phyloP scores from a whole-genome alignment of 2,888 invertebrate genomes.

The Lathronympha strigana region DNA sequence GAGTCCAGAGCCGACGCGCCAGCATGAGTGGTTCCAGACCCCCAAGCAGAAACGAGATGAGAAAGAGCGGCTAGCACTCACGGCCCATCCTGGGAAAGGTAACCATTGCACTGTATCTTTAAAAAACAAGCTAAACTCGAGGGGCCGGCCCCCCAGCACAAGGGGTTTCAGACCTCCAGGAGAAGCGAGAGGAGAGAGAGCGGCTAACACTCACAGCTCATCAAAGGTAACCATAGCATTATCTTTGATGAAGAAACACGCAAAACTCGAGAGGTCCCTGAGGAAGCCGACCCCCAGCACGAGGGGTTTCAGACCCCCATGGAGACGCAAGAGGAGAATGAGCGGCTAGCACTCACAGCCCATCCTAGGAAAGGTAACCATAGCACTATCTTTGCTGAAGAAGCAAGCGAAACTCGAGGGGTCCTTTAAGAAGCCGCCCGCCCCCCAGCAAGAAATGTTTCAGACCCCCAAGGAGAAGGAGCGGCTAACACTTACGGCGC shows the following conservation, averaged over 20 bases:
- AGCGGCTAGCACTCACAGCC: slow-evolving; percentile 80
- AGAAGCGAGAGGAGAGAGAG: background rate
- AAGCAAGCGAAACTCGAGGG: too few relatives aligned
- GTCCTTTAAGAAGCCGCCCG: too few relatives aligned
- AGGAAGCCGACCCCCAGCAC: slow-evolving; percentile 72
- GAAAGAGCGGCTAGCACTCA: slow-evolving; percentile 86
- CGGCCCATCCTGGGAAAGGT: slow-evolving; percentile 68
- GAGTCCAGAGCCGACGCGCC: slow-evolving; percentile 68
- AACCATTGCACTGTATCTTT: too few relatives aligned
- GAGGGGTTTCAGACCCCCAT: slow-evolving; percentile 95
- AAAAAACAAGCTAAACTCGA: too few relatives aligned
- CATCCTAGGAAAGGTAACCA: too few relatives aligned
- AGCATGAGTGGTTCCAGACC: slow-evolving; percentile 94
- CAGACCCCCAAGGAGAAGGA: too few relatives aligned
- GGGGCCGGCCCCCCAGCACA: background rate
- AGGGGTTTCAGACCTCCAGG: background rate
- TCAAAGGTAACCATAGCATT: background rate
- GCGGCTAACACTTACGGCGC: too few relatives aligned
- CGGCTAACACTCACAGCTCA: background rate
- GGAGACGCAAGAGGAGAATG: slow-evolving; percentile 91
- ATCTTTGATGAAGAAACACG: slow-evolving; percentile 58
- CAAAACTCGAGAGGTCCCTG: too few relatives aligned
- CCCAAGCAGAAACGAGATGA: slow-evolving; percentile 90
- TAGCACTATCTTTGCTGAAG: too few relatives aligned
- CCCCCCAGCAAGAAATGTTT: too few relatives aligned